phyloP scores from a whole-genome alignment of 1,140 invertebrate genomes.

The Leptonema lineaticorne region DNA sequence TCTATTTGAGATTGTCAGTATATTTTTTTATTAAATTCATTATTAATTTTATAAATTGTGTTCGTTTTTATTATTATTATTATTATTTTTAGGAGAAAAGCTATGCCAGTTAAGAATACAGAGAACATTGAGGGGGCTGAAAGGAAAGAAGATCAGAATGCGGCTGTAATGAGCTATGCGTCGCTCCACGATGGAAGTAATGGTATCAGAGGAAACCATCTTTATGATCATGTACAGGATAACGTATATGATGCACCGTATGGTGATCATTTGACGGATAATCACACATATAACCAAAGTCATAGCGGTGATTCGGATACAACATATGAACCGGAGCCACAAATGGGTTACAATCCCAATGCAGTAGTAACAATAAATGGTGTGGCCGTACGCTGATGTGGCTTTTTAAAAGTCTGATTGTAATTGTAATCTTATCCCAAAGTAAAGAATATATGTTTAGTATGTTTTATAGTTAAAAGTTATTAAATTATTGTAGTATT shows the following conservation, averaged over 20 bases:
- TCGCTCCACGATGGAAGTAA: conserved; percentile 68
- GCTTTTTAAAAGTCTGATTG: conserved; percentile 44
- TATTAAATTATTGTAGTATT: no score
- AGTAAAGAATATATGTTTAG: conserved; percentile 10
- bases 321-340: conserved; percentile 58
- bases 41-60: background rate
- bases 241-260: conserved; percentile 72
- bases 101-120: conserved; percentile 81
- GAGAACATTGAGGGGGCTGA: conserved; percentile 84
- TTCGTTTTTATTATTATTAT: background rate
- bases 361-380: conserved; percentile 55
- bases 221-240: conserved; percentile 76
- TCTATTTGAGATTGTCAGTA: conserved; percentile 75
- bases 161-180: conserved; percentile 83
- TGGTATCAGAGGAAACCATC: conserved; percentile 56
- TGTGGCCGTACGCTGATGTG: conserved; percentile 49
- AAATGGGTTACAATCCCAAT: conserved; percentile 46
- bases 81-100: conserved; percentile 63
- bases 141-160: conserved; percentile 79
- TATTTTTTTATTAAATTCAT: conserved; percentile 5
- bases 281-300: conserved; percentile 49
- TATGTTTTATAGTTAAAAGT: no score
- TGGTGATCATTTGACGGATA: conserved; percentile 53
- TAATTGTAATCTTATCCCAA: conserved; percentile 24
- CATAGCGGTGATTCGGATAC: conserved; percentile 51